phyloP scores from a whole-genome alignment of 2,113 vertebrate genomes.

The Ellobius talpinus region DNA sequence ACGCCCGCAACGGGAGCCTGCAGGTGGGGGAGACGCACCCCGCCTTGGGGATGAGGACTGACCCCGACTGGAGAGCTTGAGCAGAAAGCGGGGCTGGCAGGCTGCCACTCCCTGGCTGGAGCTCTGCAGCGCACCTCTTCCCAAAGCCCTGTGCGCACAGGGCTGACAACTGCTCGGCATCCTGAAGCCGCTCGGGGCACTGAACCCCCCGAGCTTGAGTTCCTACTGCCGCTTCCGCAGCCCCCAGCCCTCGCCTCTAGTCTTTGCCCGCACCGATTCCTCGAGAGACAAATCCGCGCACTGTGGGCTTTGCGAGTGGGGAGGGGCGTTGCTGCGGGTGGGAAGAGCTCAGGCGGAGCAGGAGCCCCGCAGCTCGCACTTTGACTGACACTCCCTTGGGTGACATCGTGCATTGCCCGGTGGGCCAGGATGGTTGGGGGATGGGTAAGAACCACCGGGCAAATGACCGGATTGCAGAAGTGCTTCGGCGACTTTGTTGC shows the following conservation, averaged over 20 bases:
- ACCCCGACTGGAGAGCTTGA: not conserved
- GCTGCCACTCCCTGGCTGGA: slow-evolving; percentile 6
- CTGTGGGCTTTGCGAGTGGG: not conserved
- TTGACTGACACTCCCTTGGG: not conserved
- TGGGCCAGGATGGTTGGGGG: not conserved
- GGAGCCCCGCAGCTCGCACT: not conserved
- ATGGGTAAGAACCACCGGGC: not conserved
- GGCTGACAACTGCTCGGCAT: not conserved
- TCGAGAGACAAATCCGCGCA: slow-evolving; percentile 63
- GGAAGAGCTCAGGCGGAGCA: not conserved
- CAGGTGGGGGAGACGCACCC: not conserved
- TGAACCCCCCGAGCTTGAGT: not conserved
- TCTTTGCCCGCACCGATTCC: slow-evolving; percentile 47
- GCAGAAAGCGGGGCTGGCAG: not conserved
- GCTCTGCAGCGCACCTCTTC: slow-evolving; percentile 10
- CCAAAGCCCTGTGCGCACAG: not conserved
- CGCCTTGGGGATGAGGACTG: not conserved
- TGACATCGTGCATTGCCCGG: not conserved
- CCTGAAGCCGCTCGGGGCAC: not conserved
- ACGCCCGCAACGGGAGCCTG: not conserved
- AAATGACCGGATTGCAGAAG: not conserved
- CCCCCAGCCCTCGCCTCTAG: not conserved
- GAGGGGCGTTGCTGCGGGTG: not conserved
- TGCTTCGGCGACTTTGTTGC: slow-evolving; percentile 65
- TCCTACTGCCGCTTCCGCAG: not conserved